Conservation (phyloP, 1,140 invertebrate species). For the Hetaerina americana region DNA sequence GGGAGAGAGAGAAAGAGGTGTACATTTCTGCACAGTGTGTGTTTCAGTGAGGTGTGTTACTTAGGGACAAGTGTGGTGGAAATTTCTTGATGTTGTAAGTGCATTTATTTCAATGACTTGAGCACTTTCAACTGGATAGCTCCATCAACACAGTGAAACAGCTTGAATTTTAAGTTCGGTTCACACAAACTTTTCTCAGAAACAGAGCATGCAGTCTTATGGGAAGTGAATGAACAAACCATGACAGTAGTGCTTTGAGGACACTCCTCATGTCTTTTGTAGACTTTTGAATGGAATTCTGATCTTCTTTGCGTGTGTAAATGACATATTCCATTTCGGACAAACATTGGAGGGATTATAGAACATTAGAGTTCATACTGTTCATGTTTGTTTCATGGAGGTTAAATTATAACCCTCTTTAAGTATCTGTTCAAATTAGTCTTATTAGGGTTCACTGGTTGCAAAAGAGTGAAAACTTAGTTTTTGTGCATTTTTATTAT, state of each 20-base stretch:
- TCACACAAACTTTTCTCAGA: neutral
- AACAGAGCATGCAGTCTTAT: neutral
- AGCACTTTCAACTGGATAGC: neutral
- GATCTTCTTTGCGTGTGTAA: neutral
- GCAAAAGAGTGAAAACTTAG: neutral
- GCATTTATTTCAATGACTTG: neutral
- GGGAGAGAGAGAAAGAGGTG: neutral
- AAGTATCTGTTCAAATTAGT: neutral
- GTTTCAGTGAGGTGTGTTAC: neutral
- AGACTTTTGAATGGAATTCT: neutral
- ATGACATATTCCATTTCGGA: neutral
- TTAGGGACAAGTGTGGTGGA: neutral
- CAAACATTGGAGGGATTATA: neutral
- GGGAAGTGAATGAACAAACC: neutral
- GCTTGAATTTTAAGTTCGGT: neutral
- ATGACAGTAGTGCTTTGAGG: neutral
- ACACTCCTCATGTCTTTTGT: neutral
- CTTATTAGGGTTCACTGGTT: neutral
- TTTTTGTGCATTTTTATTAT: neutral
- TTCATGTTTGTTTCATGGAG: neutral
- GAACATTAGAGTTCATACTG: neutral
- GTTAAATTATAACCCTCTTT: neutral
- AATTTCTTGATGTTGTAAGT: neutral
- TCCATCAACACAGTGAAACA: neutral
- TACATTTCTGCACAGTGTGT: neutral